Evolutionary conservation across 2,888 invertebrate species (phyloP), one percentile per base, ranked within the genome.

Genomic region (Himalopsyche anomala): DNA sequence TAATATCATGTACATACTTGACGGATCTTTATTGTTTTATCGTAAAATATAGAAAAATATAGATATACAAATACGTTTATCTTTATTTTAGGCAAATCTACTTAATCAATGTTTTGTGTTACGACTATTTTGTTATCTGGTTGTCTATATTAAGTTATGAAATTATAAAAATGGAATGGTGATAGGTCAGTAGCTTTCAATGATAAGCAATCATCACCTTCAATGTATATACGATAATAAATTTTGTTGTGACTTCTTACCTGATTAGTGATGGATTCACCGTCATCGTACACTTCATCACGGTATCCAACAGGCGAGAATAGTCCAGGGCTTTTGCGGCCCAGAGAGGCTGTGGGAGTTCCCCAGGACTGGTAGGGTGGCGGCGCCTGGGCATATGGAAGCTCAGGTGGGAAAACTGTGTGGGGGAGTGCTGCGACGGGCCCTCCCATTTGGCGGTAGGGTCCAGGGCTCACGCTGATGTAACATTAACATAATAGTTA

Each of bases 191-290:
- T 28, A 19, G 0, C 19, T 74, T 74, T 74, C 3, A 74, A 4
- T 51, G 51, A 15, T 80, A 36, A 9, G 11, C n/a, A 40, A 12
- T 12, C 45, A 5, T 45, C 45, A n/a, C 4, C 15, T 15, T 38
- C 38, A 80, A 1, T 4, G 15, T 28, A 0, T 19, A 54, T 55
- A 54, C 4, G 3, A 40, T 82, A 19, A 81, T 45, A 62, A 15
- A 51, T 15, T 15, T 15, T 51, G 51, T 36, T 82, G 28, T 28
- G n/a, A 19, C n/a, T n/a, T 90, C 91, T 91, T 89, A 94, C 94
- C 94, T 95, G 94, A 90, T 93, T 94, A 56, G 91, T 91, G 83
- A 95, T 94, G 84, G 94, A 94, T 89, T 93, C 93, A 88, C 93
- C 92, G 28, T 88, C 88, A 51, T 88, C 88, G n/a, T 45, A 36